These are phyloP conservation scores for Empidonax alnorum DNA, from an alignment of 2,113 vertebrate species.

Conservation along the genomic window DNA sequence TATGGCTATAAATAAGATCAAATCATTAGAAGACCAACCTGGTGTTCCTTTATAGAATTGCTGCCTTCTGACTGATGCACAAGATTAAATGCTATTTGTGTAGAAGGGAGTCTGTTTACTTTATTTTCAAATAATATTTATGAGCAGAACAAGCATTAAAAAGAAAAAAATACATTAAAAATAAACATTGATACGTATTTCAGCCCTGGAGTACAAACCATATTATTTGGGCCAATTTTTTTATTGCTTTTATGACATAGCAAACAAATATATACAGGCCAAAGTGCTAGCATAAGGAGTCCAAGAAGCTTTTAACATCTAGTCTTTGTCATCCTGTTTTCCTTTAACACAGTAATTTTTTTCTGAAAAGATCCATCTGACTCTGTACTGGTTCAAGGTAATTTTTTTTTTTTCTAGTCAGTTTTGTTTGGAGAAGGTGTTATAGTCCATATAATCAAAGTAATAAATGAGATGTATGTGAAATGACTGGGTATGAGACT, in stretches of 20 bases:
- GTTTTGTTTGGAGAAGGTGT: neutral
- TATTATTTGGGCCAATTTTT: neutral
- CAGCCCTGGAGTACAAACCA: too few relatives aligned
- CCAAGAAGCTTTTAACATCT: neutral
- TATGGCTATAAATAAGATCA: neutral
- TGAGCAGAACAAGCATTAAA: neutral
- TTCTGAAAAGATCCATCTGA: neutral
- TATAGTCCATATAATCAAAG: neutral
- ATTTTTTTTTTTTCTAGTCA: neutral
- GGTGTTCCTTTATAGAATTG: neutral
- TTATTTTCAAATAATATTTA: neutral
- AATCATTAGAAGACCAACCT: neutral
- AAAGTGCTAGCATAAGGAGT: neutral
- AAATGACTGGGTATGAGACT: neutral
- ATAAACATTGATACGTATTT: too few relatives aligned
- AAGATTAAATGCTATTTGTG: neutral
- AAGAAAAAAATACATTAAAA: neutral
- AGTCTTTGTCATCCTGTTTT: neutral
- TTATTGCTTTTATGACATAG: neutral
- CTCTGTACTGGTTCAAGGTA: neutral
- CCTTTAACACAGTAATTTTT: neutral
- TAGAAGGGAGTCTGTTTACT: neutral
- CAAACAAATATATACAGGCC: neutral
- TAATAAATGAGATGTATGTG: neutral
- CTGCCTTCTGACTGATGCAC: neutral